Percentiles rank a stretch among this genome's conserved stretches.
Evolutionary conservation across 1,140 invertebrate species (phyloP).

Genomic region (Psilanteris sp.): DNA sequence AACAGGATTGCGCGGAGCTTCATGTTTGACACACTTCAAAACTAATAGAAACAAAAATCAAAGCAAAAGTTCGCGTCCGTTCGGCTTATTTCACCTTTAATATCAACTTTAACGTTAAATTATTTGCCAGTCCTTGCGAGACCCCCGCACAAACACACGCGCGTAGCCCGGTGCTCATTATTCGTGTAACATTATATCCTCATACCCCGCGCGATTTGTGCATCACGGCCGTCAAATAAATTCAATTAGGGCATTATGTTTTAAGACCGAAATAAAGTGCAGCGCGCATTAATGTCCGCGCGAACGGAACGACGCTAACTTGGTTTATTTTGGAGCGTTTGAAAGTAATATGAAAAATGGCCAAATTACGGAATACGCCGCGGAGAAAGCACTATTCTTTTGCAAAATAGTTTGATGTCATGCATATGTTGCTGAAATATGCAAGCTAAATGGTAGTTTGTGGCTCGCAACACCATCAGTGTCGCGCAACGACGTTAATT

Average conservation of each 20-base stretch:
- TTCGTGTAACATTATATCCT: no score
- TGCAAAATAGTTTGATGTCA: conserved; percentile 50
- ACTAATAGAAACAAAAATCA: conserved; percentile 67
- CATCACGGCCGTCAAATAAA: no score
- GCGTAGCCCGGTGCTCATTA: no score
- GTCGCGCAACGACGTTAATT: conserved; percentile 52
- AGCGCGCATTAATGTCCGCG: neutral
- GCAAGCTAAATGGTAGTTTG: conserved; percentile 54
- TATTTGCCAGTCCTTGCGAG: no score
- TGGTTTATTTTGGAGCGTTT: conserved; percentile 3
- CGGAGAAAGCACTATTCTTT: conserved; percentile 39
- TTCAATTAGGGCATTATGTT: no score
- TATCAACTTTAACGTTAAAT: no score
- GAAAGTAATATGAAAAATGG: conserved; percentile 32
- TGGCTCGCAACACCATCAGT: conserved; percentile 44
- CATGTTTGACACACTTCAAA: conserved; percentile 65
- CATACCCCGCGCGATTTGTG: no score
- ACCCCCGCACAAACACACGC: no score
- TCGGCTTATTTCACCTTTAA: no score
- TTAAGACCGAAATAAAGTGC: no score
- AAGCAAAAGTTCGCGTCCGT: no score
- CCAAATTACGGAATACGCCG: conserved; percentile 15
- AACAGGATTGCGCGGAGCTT: conserved; percentile 40
- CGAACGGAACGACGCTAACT: no score
- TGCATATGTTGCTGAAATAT: conserved; percentile 50